Percentiles rank a stretch among this genome's conserved stretches.
Conservation (phyloP, 1,140 invertebrate genomes). For the Globodera ellingtonae region DNA sequence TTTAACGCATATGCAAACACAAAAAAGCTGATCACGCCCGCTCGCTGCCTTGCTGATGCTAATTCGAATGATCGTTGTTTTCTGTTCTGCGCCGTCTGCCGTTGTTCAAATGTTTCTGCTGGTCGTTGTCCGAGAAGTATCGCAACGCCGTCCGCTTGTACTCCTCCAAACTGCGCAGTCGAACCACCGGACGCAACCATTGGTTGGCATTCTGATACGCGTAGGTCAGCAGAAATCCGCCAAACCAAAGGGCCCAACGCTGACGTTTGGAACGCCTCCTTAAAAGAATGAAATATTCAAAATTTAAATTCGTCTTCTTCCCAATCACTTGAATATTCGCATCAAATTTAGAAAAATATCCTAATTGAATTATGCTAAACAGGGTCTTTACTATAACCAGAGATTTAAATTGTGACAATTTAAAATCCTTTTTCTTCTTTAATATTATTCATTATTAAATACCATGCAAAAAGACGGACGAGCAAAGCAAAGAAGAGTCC, state of each 20-base stretch:
- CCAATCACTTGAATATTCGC: no score
- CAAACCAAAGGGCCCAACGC: constrained; percentile 56
- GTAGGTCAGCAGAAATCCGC: constrained; percentile 46
- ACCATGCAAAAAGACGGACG: constrained; percentile 49
- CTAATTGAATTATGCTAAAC: no score
- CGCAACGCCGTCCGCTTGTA: constrained; percentile 43
- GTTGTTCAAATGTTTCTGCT: background rate
- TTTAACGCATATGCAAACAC: no score
- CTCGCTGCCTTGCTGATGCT: no score
- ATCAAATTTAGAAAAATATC: no score
- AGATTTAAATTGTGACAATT: no score
- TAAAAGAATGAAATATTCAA: constrained; percentile 30
- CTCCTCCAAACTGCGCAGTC: constrained; percentile 58
- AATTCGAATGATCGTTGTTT: background rate
- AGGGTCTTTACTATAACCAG: no score
- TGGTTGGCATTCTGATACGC: constrained; percentile 45
- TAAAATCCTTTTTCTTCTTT: no score
- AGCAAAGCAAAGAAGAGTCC: constrained; percentile 47
- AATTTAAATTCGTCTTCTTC: background rate
- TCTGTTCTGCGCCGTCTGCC: no score
- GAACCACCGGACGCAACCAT: constrained; percentile 42
- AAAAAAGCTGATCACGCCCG: no score
- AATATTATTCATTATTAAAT: background rate
- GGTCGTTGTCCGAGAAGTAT: background rate
- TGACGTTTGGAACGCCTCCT: constrained; percentile 50